Evolutionary conservation across 2,797 vertebrate species (phyloP), one percentile per base, ranked within the genome.

Genomic region (Arctocebus calabarensis): DNA sequence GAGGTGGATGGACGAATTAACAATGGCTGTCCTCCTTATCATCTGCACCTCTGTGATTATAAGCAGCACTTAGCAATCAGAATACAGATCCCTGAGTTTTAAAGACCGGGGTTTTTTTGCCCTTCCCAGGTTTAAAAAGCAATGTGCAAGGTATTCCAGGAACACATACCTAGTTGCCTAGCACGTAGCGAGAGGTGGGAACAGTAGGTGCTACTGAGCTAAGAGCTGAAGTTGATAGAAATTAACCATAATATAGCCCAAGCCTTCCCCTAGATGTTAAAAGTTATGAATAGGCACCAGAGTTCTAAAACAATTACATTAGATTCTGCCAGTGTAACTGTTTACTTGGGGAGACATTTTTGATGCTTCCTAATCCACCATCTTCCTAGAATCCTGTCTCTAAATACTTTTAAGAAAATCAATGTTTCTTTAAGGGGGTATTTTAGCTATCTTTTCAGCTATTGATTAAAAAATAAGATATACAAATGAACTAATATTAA

Each of bases 391-490:
- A 70, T 61, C 62, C 29, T 84, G 25, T 68, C 73, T 34, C 73
- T 37, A 25, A 92, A 68, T 2, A 84, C 78, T 75, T 55, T 62
- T n/a, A 78, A 37, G 29, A 74, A 37, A 85, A 74, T 61, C 25
- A 57, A 81, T 2, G 0, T 34, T 75, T 88, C 59, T 91, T 88
- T 85, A 57, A 14, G 68, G 48, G n/a, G 22, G 5, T 11, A 77
- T 40, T 55, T 88, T 34, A 71, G 20, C 45, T 55, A 64, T 91
- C 25, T 79, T 84, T 73, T 83, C 2, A 92, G 37, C n/a, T 34
- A 85, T 7, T 81, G 32, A 64, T 91, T 74, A 84, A 91, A 91
- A 94, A 79, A 83, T 75, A 88, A 84, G 87, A 52, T 62, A n/a
- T 59, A 55, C 66, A 25, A 84, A 59, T 64, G 74, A 91, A 66